Evolutionary conservation across 2,888 invertebrate species (phyloP).

Genomic region (Tenthredo livida): DNA sequence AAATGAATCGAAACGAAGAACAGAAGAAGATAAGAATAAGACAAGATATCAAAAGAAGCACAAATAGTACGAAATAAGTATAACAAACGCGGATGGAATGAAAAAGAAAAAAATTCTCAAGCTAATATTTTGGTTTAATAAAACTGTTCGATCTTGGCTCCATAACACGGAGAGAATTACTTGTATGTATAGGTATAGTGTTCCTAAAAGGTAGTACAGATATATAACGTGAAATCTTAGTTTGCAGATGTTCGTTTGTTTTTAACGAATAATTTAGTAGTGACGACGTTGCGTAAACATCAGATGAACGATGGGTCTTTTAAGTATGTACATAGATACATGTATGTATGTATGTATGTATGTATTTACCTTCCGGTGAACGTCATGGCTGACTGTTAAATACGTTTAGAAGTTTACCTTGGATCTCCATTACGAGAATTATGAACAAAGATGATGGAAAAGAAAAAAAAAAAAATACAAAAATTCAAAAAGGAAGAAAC

Average conservation of each 20-base stretch:
- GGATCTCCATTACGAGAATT: constrained; percentile 7
- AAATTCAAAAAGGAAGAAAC: no score
- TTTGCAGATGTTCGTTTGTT: neutral
- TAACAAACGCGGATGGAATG: neutral
- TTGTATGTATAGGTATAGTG: neutral
- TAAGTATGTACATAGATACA: neutral
- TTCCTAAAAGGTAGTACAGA: neutral
- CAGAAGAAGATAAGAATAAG: neutral
- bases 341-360: neutral
- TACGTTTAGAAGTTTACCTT: constrained; percentile 17
- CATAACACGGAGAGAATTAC: neutral
- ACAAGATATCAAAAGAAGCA: neutral
- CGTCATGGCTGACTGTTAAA: constrained; percentile 11
- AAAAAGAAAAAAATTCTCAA: neutral
- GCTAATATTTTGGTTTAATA: neutral
- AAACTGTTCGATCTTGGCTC: no score
- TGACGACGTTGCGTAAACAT: constrained; percentile 9
- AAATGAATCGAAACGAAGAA: neutral
- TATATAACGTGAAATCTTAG: neutral
- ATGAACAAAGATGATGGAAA: constrained; percentile 23
- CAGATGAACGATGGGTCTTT: neutral
- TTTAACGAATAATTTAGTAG: neutral
- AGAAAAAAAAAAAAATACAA: no score
- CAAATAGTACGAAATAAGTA: neutral
- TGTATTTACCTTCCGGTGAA: constrained; percentile 13